phyloP scores from a whole-genome alignment of 2,888 invertebrate genomes.

The Temnothorax unifasciatus region DNA sequence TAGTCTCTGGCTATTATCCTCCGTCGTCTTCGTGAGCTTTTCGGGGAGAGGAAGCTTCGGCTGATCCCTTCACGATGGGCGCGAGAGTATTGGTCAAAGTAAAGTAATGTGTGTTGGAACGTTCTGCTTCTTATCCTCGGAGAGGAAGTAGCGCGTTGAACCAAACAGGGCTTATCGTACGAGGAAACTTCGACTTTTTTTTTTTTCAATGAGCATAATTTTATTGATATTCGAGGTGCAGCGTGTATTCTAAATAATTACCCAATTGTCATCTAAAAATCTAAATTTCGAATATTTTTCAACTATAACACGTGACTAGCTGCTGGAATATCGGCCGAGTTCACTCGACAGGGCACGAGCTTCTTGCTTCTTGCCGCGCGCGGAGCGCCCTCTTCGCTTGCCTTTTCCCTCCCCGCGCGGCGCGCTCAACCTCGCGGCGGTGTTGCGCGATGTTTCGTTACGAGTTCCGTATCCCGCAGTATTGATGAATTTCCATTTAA shows the following conservation, averaged over 20 bases:
- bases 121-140: conserved; percentile 46
- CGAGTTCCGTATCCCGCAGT: conserved; percentile 74
- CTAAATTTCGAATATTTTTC: no score
- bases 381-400: neutral
- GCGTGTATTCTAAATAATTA: no score
- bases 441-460: conserved; percentile 75
- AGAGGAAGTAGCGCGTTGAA: conserved; percentile 63
- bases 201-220: no score
- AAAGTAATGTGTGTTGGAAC: conserved; percentile 79
- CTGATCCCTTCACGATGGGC: conserved; percentile 80
- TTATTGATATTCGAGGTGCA: no score
- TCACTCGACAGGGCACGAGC: neutral
- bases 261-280: no score
- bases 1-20: conserved; percentile 84
- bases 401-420: conserved; percentile 8
- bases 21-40: conserved; percentile 78
- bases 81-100: conserved; percentile 83
- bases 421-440: conserved; percentile 65
- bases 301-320: neutral
- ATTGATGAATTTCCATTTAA: conserved; percentile 85
- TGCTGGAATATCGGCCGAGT: neutral
- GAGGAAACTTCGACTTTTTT: conserved; percentile 74
- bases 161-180: conserved; percentile 81
- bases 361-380: neutral
- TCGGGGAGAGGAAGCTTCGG: conserved; percentile 72